Percentiles rank a stretch among this genome's conserved stretches.
Evolutionary conservation across 2,113 vertebrate species (phyloP).

Genomic region (Alaudala cheleensis): DNA sequence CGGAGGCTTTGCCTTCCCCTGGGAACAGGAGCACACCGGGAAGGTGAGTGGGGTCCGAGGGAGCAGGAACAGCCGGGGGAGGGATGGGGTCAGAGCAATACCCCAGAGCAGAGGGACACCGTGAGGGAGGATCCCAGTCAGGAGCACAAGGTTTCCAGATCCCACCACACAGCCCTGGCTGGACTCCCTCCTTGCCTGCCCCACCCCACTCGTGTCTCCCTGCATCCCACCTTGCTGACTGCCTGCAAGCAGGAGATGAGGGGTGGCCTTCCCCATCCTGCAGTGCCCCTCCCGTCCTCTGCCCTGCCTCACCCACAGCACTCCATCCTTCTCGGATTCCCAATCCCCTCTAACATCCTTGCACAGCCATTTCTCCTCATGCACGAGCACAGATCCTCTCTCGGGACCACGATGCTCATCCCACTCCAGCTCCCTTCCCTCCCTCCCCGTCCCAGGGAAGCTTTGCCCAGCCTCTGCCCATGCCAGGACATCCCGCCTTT

Average conservation of each 20-base stretch:
- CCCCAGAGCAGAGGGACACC: neutral
- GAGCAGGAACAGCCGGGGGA: neutral
- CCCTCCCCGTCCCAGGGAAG: neutral
- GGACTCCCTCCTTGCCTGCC: accelerated
- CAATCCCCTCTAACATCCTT: neutral
- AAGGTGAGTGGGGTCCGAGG: neutral
- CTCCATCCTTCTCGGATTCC: accelerated
- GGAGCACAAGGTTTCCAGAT: neutral
- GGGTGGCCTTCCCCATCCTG: neutral
- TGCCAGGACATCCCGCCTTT: neutral
- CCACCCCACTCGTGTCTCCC: accelerated
- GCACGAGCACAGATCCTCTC: neutral
- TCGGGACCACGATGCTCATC: accelerated
- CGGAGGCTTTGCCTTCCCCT: neutral
- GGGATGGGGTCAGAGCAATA: accelerated
- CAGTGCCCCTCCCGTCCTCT: neutral
- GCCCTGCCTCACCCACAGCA: neutral
- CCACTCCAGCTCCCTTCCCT: neutral
- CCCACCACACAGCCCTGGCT: neutral
- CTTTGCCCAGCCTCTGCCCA: accelerated
- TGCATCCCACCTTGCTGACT: accelerated
- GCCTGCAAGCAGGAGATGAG: neutral
- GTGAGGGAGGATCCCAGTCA: accelerated
- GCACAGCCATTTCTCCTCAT: accelerated
- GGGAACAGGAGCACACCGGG: accelerated